A percentile compares a stretch with the other conserved stretches of the same genome.
Conservation (phyloP, 2,888 invertebrate species). For the Tiliacea aurago region DNA sequence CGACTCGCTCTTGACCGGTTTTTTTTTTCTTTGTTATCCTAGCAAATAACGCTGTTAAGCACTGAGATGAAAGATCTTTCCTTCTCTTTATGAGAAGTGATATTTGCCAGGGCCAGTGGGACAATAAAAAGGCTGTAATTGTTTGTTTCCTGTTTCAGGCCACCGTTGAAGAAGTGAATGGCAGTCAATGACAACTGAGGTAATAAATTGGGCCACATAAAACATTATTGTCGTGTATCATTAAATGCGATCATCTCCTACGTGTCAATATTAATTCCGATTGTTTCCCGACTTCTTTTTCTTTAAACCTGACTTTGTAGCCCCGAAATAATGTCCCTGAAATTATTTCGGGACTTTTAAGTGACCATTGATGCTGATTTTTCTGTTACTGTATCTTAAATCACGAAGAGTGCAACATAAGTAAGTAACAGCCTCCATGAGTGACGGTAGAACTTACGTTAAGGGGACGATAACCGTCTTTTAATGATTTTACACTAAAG, state of each 20-base stretch:
- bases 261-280: not conserved
- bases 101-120: not conserved
- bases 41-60: no score
- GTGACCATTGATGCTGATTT: not conserved
- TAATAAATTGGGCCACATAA: not conserved
- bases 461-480: no score
- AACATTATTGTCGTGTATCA: not conserved
- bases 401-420: not conserved
- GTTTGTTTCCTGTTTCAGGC: conserved; percentile 9
- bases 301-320: not conserved
- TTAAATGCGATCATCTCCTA: not conserved
- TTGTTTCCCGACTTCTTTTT: not conserved
- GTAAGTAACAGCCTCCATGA: not conserved
- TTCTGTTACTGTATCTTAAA: not conserved
- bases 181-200: not conserved
- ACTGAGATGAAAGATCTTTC: no score
- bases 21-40: no score
- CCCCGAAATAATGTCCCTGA: not conserved
- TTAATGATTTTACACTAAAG: no score
- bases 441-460: not conserved
- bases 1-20: no score
- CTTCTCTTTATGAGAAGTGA: not conserved
- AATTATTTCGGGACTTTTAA: not conserved
- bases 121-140: not conserved
- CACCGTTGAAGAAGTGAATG: conserved; percentile 2